phyloP scores from a whole-genome alignment of 1,140 invertebrate species.

The Dendrolimus punctatus region DNA sequence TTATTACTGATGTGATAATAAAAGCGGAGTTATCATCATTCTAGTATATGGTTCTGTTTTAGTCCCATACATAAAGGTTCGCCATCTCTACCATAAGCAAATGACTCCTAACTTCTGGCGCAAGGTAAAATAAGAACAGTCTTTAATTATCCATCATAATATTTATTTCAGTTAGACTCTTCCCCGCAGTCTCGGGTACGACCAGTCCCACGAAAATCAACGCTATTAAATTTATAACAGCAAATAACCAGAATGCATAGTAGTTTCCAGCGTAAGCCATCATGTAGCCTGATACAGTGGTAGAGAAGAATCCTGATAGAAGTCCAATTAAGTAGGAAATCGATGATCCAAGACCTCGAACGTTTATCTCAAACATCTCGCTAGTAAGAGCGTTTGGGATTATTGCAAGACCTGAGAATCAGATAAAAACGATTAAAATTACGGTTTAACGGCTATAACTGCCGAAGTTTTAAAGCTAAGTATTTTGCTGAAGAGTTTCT shows the following conservation, averaged over 20 bases:
- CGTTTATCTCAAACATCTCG: conserved; percentile 4
- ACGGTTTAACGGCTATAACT: too few species aligned
- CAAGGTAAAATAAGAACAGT: too few species aligned
- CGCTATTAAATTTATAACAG: neutral
- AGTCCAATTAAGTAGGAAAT: neutral
- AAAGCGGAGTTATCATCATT: too few species aligned
- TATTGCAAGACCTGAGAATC: conserved; percentile 5
- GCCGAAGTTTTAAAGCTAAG: too few species aligned
- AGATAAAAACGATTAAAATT: neutral
- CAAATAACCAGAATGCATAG: conserved; percentile 2
- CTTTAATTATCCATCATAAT: conserved; percentile 1
- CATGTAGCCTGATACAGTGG: conserved; percentile 1
- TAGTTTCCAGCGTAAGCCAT: neutral
- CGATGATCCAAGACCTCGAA: conserved; percentile 3
- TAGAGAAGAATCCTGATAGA: conserved; percentile 1
- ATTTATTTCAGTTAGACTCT: conserved; percentile 4
- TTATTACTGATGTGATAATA: too few species aligned
- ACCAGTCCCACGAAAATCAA: conserved; percentile 1
- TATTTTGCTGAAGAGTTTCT: too few species aligned
- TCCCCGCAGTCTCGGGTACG: conserved; percentile 6
- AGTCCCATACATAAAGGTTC: too few species aligned
- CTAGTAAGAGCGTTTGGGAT: conserved; percentile 6
- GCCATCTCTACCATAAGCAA: too few species aligned
- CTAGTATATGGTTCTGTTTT: too few species aligned
- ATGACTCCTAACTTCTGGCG: too few species aligned